Evolutionary conservation across 2,113 vertebrate genomes (phyloP), one percentile per base, ranked within the genome.

Genomic region (Phylloscopus whistleri): DNA sequence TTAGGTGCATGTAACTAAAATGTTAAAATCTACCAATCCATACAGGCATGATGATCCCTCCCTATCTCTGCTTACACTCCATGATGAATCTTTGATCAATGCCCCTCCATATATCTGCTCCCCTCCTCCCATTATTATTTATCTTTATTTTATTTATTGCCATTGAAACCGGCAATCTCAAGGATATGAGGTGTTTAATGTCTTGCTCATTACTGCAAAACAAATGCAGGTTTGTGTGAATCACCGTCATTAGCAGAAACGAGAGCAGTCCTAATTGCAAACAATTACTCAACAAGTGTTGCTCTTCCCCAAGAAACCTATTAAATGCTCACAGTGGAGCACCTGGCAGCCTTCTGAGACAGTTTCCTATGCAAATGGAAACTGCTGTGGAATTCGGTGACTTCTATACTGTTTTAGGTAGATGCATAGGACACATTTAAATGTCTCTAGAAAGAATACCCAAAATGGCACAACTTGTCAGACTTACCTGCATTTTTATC

Each of bases 201-300:
- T 72, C 60, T 92, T 78, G 37, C 37, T 90, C 63, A 86, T 94
- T 93, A 91, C 59, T 70, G 51, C 55, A 70, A 95, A 95, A 91
- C 48, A 85, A 95, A 80, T 43, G 53, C 39, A 80, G 15, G 27
- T 93, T 90, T 87, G 33, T 77, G 30, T 67, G 79, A 90, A 95
- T 73, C 73, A 77, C 59, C 2, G 0, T 63, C 63, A 90, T 91
- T 77, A 95, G 69, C 55, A 90, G 84, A 83, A 87, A 86, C 6
- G 24, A 81, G 49, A 80, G n/a, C 2, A 8, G 41, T 95, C 60
- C 60, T 93, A 85, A 92, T 55, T 90, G 90, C 72, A 87, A 90
- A 74, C 52, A 85, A 88, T 88, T 94, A 70, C 26, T 80, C 82
- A 89, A 79, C 28, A 96, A 64, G 37, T 72, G 58, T 51, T 91